Evolutionary conservation across 2,113 vertebrate genomes (phyloP), one percentile per base, ranked within the genome.

Genomic region (Galemys pyrenaicus): DNA sequence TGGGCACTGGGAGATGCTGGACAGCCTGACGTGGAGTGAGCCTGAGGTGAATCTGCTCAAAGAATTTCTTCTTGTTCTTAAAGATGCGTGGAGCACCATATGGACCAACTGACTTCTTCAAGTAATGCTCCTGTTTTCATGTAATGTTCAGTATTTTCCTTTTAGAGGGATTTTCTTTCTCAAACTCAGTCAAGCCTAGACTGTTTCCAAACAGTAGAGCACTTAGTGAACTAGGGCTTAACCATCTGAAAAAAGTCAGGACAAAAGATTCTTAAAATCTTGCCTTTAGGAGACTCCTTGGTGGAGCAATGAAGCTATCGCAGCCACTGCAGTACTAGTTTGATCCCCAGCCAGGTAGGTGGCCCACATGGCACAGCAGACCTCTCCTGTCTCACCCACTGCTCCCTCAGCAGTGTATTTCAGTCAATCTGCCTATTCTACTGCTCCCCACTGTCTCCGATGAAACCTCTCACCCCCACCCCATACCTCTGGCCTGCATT

Each of bases 181-280:
- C n/a, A n/a, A n/a, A n/a, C n/a, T n/a, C n/a, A n/a, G n/a, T n/a
- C 16, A 74, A 79, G 75, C 20, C 62, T 19, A 93, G 44, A 35
- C 78, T 4, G 32, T 9, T 92, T n/a, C n/a, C n/a, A n/a, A n/a
- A n/a, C n/a, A n/a, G n/a, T n/a, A 87, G 51, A 9, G 17, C 26
- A 68, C 46, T 19, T 22, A 64, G 30, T 24, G 58, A 62, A 62
- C 6, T 60, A 60, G 2, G 4, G 77, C 37, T 65, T 22, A 30
- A 32, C 11, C 35, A 11, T 68, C 71, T 51, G 30, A 89, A 80
- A 3, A 79, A 71, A 70, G 6, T 89, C 68, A n/a, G n/a, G n/a
- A n/a, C n/a, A n/a, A n/a, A n/a, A n/a, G n/a, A n/a, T n/a, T n/a
- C n/a, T 86, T 71, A 64, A 71, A 84, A 58, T 56, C 64, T 71